Evolutionary conservation across 1,140 invertebrate species (phyloP).

Genomic region (Lasioglossum albipes): DNA sequence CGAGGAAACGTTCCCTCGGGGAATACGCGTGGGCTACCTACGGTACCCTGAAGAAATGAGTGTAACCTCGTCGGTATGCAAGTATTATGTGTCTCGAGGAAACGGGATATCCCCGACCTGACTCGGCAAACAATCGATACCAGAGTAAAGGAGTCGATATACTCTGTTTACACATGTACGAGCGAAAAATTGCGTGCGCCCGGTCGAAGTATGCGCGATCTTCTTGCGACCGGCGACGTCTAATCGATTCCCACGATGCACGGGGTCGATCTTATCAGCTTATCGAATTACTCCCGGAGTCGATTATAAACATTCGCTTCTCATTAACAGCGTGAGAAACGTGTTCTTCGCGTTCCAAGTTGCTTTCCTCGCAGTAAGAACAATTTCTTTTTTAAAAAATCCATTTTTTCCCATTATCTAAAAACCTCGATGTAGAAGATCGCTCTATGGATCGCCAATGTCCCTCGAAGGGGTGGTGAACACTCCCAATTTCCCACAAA

Average conservation of each 20-base stretch:
- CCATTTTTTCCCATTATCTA: too few species aligned
- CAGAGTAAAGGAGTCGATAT: conserved; percentile 65
- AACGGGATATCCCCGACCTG: conserved; percentile 75
- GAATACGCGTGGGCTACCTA: conserved; percentile 33
- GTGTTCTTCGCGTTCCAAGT: too few species aligned
- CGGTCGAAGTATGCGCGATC: conserved; percentile 46
- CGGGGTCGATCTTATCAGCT: background rate
- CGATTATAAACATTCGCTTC: background rate
- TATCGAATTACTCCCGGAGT: background rate
- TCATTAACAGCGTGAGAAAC: background rate
- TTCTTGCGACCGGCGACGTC: conserved; percentile 49
- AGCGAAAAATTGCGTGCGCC: conserved; percentile 1
- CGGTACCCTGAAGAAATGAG: conserved; percentile 46
- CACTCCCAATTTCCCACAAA: too few species aligned
- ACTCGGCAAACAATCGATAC: conserved; percentile 77
- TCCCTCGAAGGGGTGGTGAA: too few species aligned
- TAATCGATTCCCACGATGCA: conserved; percentile 67
- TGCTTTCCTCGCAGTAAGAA: too few species aligned
- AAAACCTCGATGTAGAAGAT: too few species aligned
- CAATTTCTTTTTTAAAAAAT: too few species aligned
- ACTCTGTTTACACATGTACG: background rate
- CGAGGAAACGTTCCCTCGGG: conserved; percentile 15
- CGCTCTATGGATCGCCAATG: too few species aligned
- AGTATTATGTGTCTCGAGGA: conserved; percentile 74
- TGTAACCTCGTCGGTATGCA: conserved; percentile 66